Evolutionary conservation across 2,113 vertebrate genomes (phyloP), one percentile per base, ranked within the genome.

Genomic region (Myrmophylax atrothorax): DNA sequence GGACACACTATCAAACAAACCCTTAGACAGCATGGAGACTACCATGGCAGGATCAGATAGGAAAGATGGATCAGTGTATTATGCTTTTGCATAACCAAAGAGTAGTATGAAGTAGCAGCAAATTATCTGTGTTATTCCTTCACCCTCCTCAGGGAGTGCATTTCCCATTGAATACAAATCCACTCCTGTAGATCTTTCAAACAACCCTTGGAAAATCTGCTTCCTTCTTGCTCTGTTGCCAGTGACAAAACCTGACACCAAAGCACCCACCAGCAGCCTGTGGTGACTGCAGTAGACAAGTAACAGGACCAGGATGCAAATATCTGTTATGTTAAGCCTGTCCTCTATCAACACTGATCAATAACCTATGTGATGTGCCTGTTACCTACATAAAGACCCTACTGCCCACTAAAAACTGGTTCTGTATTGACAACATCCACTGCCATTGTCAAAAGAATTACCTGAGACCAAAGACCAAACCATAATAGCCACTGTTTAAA

Each of bases 11-110:
- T 97, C 96, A 96, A 96, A 92, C 85, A 97, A 93, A 81, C 70
- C 74, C 94, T 97, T 94, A 97, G 97, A 97, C 97, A 97, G 96
- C 84, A 94, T 56, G 96, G 96, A 97, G 96, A 96, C 96, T 93
- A 79, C 87, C 80, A 94, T 85, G 89, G 95, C 97, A 96, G 96
- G 77, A 97, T 95, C 89, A 87, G 95, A 96, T 96, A 97, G 92
- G 87, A 96, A 94, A 97, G 97, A 94, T 56, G 73, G 87, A 93
- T 94, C 92, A 58, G 47, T 60, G 35, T 38, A 67, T 78, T 82
- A 64, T 24, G 60, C 6, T 53, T 93, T 89, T 69, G 37, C 87
- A 75, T 47, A 95, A 95, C 73, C 60, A 67, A 95, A 89, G 84
- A 89, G 90, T 81, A 92, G 77, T 55, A 85, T 1, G 14, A 94